Conservation (phyloP, 1,140 invertebrate species). For the Macrobrachium rosenbergii region DNA sequence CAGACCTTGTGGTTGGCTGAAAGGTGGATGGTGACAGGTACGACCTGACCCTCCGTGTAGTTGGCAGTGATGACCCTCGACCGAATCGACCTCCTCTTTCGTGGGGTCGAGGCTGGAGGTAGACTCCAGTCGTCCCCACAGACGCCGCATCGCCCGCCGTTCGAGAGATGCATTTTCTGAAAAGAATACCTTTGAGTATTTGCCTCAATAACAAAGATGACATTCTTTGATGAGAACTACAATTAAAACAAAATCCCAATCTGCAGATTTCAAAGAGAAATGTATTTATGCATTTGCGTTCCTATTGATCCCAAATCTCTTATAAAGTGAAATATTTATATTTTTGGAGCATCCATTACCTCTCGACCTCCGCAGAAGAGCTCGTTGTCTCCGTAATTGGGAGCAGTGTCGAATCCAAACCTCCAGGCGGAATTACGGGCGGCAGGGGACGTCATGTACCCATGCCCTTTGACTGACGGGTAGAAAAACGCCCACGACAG, state of each 20-base stretch:
- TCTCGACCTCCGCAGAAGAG: slow-evolving; percentile 73
- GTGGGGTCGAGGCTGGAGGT: slow-evolving; percentile 36
- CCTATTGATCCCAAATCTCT: too few species aligned
- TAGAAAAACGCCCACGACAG: too few species aligned
- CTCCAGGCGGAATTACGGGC: slow-evolving; percentile 22
- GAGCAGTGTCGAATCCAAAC: slow-evolving; percentile 70
- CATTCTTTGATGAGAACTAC: too few species aligned
- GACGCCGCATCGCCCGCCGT: slow-evolving; percentile 59
- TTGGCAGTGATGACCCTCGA: slow-evolving; percentile 67
- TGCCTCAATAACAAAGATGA: too few species aligned
- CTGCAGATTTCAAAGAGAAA: too few species aligned
- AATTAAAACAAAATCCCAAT: too few species aligned
- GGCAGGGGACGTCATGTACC: too few species aligned
- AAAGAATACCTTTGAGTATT: background rate
- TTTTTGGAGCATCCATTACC: slow-evolving; percentile 33
- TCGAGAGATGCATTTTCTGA: slow-evolving; percentile 37
- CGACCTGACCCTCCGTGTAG: slow-evolving; percentile 36
- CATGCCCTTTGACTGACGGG: too few species aligned
- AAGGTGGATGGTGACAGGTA: too few species aligned
- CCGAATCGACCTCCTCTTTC: slow-evolving; percentile 68
- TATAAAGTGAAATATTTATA: too few species aligned
- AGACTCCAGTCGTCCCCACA: slow-evolving; percentile 56
- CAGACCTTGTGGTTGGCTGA: too few species aligned
- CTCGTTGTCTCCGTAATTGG: slow-evolving; percentile 75
- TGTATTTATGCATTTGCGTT: too few species aligned